Evolutionary conservation across 2,797 vertebrate genomes (phyloP).

Genomic region (Macropodus opercularis): DNA sequence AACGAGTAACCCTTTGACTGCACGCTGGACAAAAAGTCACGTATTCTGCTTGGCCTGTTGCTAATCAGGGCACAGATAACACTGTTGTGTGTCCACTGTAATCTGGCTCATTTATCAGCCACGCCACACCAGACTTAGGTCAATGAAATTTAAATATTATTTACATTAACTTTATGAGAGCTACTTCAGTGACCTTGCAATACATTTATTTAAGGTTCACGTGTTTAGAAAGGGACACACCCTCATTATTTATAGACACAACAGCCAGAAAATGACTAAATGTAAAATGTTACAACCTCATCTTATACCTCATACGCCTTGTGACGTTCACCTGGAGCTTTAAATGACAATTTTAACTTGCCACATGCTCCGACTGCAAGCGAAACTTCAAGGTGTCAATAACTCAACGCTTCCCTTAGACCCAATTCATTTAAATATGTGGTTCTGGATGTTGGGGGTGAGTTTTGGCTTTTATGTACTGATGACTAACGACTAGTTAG

Average conservation of each 20-base stretch:
- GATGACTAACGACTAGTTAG: too few relatives aligned
- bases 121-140: background rate
- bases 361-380: too few relatives aligned
- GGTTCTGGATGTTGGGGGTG: too few relatives aligned
- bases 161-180: background rate
- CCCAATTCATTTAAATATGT: too few relatives aligned
- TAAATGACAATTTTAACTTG: too few relatives aligned
- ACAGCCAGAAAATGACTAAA: background rate
- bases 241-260: background rate
- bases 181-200: background rate
- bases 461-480: too few relatives aligned
- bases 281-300: background rate
- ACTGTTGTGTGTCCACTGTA: background rate
- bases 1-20: constrained; percentile 11
- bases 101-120: constrained; percentile 4
- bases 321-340: too few relatives aligned
- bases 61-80: background rate
- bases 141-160: background rate
- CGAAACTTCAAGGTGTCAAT: too few relatives aligned
- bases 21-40: too few relatives aligned
- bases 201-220: background rate
- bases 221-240: too few relatives aligned
- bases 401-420: too few relatives aligned
- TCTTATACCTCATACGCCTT: too few relatives aligned
- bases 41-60: background rate